These are phyloP conservation scores for Papilio elwesi DNA, from an alignment of 2,888 invertebrate genomes.

Conservation along the genomic window DNA sequence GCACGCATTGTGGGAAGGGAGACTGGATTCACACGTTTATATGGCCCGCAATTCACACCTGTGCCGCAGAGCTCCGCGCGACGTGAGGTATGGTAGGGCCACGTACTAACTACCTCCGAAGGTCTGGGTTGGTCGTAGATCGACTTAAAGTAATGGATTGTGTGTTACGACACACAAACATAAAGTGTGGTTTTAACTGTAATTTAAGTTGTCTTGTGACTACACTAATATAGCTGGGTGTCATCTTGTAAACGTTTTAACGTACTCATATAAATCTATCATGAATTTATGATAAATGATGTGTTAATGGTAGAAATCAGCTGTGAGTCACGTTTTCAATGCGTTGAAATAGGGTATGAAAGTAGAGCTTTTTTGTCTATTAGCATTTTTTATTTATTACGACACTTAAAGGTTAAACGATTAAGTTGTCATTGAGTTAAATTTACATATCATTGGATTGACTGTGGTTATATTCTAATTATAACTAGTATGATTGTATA, in stretches of 20 bases:
- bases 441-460: no score
- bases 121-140: constrained; percentile 1
- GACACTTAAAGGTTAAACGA: no score
- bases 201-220: constrained; percentile 1
- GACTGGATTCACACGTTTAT: constrained; percentile 32
- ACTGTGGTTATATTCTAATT: no score
- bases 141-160: constrained; percentile 2
- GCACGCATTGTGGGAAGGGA: constrained; percentile 23
- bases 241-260: background rate
- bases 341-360: background rate
- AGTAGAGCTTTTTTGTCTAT: background rate
- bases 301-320: background rate
- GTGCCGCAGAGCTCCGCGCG: constrained; percentile 14
- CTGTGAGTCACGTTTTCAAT: background rate
- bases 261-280: background rate
- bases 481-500: no score
- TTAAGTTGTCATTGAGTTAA: no score
- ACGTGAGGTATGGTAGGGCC: constrained; percentile 21
- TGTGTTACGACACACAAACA: no score
- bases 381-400: background rate
- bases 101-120: background rate
- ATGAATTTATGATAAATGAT: background rate
- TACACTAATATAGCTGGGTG: background rate
- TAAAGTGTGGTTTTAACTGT: background rate
- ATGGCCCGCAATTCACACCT: constrained; percentile 35